Evolutionary conservation across 2,888 invertebrate genomes (phyloP).

Genomic region (Entomobrya proxima): DNA sequence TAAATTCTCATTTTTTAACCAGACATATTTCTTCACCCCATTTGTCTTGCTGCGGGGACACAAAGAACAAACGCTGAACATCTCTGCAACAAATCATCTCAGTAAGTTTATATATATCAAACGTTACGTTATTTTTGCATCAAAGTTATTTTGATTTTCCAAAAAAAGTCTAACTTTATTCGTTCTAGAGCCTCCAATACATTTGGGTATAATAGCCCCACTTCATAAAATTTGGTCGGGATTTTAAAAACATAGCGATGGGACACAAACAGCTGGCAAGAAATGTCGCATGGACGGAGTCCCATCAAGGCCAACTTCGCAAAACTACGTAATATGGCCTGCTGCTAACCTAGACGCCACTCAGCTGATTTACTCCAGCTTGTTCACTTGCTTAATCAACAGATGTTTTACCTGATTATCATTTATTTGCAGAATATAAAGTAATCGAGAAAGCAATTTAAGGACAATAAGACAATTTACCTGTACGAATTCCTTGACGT

Average conservation of each 20-base stretch:
- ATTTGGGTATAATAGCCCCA: constrained; percentile 95
- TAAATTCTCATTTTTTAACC: constrained; percentile 95
- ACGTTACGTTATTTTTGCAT: background rate
- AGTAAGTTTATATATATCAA: no score
- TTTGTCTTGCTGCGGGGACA: constrained; percentile 92
- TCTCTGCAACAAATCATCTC: background rate
- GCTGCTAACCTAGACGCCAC: constrained; percentile 97
- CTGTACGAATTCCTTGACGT: constrained; percentile 67
- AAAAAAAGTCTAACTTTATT: constrained; percentile 80
- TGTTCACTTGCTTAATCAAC: constrained; percentile 83
- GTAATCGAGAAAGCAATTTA: background rate
- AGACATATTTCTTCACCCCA: constrained; percentile 94
- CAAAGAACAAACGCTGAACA: no score
- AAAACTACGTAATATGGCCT: constrained; percentile 94
- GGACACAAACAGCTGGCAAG: constrained; percentile 94
- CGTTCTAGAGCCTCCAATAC: constrained; percentile 95
- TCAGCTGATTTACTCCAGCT: constrained; percentile 97
- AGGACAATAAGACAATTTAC: constrained; percentile 40
- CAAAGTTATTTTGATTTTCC: no score
- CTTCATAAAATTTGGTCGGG: constrained; percentile 96
- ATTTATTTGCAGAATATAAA: no score
- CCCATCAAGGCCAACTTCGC: constrained; percentile 96
- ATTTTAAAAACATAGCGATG: constrained; percentile 99
- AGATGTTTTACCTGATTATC: constrained; percentile 71
- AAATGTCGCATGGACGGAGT: constrained; percentile 97